phyloP scores from a whole-genome alignment of 2,888 invertebrate species.

The Tolmerus cingulatus region DNA sequence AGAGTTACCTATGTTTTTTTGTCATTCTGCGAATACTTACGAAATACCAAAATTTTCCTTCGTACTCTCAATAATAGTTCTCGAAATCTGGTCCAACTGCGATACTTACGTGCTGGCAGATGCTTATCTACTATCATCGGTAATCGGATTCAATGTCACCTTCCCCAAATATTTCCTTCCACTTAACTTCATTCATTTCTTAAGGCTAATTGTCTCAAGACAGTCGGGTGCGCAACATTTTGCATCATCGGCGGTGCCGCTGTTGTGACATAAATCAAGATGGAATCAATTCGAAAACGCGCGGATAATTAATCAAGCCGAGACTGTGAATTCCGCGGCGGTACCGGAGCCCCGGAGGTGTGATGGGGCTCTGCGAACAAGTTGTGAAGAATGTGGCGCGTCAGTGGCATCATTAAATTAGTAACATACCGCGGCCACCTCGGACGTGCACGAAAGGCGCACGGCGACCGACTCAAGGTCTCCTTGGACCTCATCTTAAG shows the following conservation, averaged over 20 bases:
- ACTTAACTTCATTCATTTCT: neutral
- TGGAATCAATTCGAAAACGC: neutral
- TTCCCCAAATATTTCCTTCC: neutral
- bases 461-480: neutral
- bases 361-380: neutral
- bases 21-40: neutral
- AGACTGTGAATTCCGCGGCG: neutral
- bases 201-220: constrained; percentile 2
- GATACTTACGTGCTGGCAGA: neutral
- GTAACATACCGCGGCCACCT: neutral
- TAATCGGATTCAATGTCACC: constrained; percentile 23
- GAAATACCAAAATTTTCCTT: neutral
- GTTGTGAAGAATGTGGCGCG: neutral
- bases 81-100: too few relatives aligned
- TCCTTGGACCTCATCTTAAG: neutral
- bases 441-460: neutral
- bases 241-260: neutral
- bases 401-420: constrained; percentile 9
- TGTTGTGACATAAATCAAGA: constrained; percentile 13
- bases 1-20: neutral
- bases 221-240: neutral
- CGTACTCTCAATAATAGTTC: too few relatives aligned
- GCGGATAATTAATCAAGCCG: neutral
- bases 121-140: neutral
- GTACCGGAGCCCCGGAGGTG: neutral